phyloP scores from a whole-genome alignment of 2,113 vertebrate genomes.

The Actinemys pallida region DNA sequence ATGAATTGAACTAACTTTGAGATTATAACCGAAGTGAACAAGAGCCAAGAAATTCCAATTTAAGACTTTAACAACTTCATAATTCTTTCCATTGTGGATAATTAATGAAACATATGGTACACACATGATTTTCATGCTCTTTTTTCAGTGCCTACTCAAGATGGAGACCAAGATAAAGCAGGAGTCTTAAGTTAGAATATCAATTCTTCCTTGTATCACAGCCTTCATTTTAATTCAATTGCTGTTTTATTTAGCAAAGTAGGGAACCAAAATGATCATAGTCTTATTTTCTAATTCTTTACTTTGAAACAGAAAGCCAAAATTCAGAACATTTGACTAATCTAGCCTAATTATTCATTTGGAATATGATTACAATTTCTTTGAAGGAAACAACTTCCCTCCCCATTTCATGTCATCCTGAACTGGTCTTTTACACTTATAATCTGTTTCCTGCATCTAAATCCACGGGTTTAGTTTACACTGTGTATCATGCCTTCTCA shows the following conservation, averaged over 20 bases:
- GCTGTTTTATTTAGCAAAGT: neutral
- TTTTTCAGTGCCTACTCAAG: neutral
- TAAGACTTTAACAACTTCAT: neutral
- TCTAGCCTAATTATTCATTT: neutral
- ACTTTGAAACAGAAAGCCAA: neutral
- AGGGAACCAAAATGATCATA: neutral
- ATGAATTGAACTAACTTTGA: neutral
- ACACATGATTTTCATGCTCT: neutral
- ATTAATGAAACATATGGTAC: neutral
- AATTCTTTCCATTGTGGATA: neutral
- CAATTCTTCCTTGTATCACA: neutral
- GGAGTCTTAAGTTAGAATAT: neutral
- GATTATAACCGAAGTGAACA: neutral
- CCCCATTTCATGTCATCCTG: neutral
- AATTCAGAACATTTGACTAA: neutral
- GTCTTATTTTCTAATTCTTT: neutral
- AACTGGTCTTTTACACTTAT: neutral
- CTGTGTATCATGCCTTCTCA: neutral
- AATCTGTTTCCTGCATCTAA: neutral
- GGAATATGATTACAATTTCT: neutral
- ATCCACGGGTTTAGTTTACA: neutral
- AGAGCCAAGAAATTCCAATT: neutral
- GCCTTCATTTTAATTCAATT: neutral
- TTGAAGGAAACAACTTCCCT: neutral
- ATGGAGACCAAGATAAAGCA: neutral